phyloP scores from a whole-genome alignment of 92 coral and sea anemone species.

The Montipora capitata region DNA sequence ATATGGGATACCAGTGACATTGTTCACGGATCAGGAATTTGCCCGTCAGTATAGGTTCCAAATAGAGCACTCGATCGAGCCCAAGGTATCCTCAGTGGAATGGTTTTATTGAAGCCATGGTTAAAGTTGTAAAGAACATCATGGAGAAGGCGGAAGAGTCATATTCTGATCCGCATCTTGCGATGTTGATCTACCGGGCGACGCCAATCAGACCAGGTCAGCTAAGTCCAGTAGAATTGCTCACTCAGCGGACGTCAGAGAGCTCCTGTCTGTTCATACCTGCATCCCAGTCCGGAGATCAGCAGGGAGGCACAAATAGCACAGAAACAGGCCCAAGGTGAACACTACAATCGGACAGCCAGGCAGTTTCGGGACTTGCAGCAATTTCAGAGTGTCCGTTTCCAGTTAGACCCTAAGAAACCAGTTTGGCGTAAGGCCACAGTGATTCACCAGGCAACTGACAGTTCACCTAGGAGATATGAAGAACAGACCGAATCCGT shows the following conservation, averaged over 20 bases:
- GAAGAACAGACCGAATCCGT: neutral
- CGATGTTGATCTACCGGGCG: conserved; percentile 18
- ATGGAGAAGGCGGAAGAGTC: conserved; percentile 22
- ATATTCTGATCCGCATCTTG: conserved; percentile 29
- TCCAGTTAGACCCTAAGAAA: neutral
- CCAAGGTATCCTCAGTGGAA: conserved; percentile 32
- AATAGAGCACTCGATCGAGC: conserved; percentile 6
- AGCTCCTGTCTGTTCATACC: neutral
- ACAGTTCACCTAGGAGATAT: neutral
- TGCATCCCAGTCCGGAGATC: neutral
- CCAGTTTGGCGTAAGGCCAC: neutral
- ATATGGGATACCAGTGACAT: conserved; percentile 9
- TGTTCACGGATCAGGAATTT: neutral
- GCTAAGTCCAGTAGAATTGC: conserved; percentile 11
- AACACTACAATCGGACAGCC: conserved; percentile 26
- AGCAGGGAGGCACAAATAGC: conserved; percentile 29
- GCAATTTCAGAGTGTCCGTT: neutral
- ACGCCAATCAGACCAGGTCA: conserved; percentile 44
- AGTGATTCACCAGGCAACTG: neutral
- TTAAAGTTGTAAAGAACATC: conserved; percentile 15
- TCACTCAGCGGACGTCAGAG: neutral
- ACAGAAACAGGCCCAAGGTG: conserved; percentile 16
- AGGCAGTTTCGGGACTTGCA: conserved; percentile 4
- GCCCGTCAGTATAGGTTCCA: conserved; percentile 7
- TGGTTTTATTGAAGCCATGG: conserved; percentile 38